Evolutionary conservation across 2,888 invertebrate species (phyloP).

Genomic region (Synergus laeviventris): DNA sequence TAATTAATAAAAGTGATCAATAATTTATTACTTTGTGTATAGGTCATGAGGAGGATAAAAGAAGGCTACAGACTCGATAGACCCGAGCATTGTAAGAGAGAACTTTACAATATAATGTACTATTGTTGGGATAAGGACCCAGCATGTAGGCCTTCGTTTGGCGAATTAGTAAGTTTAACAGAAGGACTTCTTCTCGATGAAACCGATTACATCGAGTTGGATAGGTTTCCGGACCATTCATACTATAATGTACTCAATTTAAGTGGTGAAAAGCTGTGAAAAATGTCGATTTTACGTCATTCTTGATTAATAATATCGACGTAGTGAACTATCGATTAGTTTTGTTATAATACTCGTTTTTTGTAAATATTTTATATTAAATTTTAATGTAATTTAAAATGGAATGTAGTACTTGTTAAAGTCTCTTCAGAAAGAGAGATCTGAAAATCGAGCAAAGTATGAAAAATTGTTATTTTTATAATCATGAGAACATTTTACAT

Average conservation of each 20-base stretch:
- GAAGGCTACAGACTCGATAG: constrained; percentile 94
- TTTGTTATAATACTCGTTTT: constrained; percentile 33
- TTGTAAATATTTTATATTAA: constrained; percentile 25
- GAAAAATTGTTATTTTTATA: not conserved
- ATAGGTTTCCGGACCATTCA: constrained; percentile 94
- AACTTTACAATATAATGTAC: constrained; percentile 96
- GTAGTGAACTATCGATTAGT: constrained; percentile 5
- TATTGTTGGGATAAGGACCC: constrained; percentile 96
- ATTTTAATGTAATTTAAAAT: constrained; percentile 2
- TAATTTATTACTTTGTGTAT: constrained; percentile 54
- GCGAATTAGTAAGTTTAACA: constrained; percentile 87
- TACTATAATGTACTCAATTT: constrained; percentile 92
- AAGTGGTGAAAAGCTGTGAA: constrained; percentile 88
- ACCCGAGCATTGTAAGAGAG: constrained; percentile 94
- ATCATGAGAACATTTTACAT: not conserved
- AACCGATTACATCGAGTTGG: constrained; percentile 95
- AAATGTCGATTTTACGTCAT: constrained; percentile 4
- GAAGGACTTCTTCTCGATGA: constrained; percentile 92
- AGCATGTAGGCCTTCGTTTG: constrained; percentile 89
- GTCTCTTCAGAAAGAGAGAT: not conserved
- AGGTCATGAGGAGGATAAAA: constrained; percentile 84
- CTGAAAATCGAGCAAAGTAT: not conserved
- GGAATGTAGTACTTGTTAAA: not conserved
- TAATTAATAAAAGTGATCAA: constrained; percentile 17
- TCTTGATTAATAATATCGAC: not conserved